These are phyloP conservation scores for Epinephelus malabaricus DNA, from an alignment of 2,797 vertebrate species.

Conservation along the genomic window DNA sequence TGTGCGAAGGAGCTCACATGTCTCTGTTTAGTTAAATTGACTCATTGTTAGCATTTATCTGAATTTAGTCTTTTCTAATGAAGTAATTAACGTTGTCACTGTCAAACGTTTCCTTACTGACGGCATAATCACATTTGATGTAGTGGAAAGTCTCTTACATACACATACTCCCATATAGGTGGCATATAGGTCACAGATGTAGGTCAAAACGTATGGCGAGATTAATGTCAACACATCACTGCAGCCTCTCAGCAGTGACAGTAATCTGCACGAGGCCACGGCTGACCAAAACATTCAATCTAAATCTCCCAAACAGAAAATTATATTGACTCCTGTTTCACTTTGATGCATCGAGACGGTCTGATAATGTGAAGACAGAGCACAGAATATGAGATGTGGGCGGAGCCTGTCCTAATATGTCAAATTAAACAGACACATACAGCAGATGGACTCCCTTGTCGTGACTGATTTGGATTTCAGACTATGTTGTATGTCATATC, in stretches of 20 bases:
- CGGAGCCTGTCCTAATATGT: not conserved
- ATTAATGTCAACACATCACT: constrained; percentile 48
- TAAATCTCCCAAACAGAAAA: constrained; percentile 21
- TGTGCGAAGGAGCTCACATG: not conserved
- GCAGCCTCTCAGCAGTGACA: constrained; percentile 14
- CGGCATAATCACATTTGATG: constrained; percentile 19
- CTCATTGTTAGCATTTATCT: not conserved
- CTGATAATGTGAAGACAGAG: not conserved
- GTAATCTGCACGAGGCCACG: constrained; percentile 1
- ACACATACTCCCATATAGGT: not conserved
- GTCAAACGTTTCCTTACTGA: not conserved
- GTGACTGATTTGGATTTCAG: not conserved
- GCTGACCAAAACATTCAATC: constrained; percentile 12
- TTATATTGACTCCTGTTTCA: constrained; percentile 12
- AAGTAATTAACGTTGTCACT: constrained; percentile 9
- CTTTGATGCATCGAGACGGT: constrained; percentile 5
- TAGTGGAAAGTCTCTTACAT: not conserved
- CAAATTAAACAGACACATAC: not conserved
- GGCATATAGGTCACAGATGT: constrained; percentile 58
- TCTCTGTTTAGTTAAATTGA: not conserved
- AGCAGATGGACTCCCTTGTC: not conserved
- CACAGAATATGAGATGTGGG: not conserved
- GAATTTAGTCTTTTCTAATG: not conserved
- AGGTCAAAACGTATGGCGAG: constrained; percentile 47
- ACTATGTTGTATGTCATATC: not conserved